phyloP scores from a whole-genome alignment of 2,113 vertebrate species.

The Rana temporaria region DNA sequence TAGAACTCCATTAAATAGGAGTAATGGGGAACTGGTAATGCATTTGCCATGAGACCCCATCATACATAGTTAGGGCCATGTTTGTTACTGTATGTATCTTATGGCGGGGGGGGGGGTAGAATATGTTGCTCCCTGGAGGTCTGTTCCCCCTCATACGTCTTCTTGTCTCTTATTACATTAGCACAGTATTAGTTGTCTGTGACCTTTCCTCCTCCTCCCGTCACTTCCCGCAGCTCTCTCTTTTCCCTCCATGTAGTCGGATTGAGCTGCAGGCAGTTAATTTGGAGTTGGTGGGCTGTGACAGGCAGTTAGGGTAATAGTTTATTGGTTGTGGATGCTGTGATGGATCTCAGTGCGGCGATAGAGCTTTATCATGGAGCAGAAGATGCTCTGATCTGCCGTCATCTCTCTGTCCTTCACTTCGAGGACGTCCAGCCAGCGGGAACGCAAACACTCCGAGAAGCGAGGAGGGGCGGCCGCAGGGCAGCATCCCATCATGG shows the following conservation, averaged over 20 bases:
- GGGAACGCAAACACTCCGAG: constrained; percentile 26
- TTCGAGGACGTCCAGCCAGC: constrained; percentile 47
- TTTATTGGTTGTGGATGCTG: constrained; percentile 85
- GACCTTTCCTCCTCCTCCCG: constrained; percentile 5
- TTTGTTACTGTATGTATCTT: too few relatives aligned
- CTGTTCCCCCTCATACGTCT: too few relatives aligned
- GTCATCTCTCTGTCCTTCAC: constrained; percentile 66
- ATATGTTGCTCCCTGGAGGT: too few relatives aligned
- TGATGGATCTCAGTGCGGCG: constrained; percentile 73
- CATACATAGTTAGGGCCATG: too few relatives aligned
- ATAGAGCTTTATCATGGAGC: constrained; percentile 56
- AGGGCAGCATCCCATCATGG: constrained; percentile 4
- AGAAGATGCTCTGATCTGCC: constrained; percentile 61
- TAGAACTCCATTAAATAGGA: too few relatives aligned
- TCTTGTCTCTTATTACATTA: too few relatives aligned
- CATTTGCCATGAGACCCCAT: too few relatives aligned
- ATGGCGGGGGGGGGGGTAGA: too few relatives aligned
- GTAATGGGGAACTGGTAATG: too few relatives aligned
- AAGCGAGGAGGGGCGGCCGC: neutral
- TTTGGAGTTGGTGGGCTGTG: constrained; percentile 85
- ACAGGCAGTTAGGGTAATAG: constrained; percentile 86
- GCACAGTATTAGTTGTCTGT: neutral
- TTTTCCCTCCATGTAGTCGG: constrained; percentile 61
- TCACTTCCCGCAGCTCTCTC: neutral
- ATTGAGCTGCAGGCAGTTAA: constrained; percentile 84